Evolutionary conservation across 2,113 vertebrate genomes (phyloP), one percentile per base, ranked within the genome.

Genomic region (Saccopteryx leptura): DNA sequence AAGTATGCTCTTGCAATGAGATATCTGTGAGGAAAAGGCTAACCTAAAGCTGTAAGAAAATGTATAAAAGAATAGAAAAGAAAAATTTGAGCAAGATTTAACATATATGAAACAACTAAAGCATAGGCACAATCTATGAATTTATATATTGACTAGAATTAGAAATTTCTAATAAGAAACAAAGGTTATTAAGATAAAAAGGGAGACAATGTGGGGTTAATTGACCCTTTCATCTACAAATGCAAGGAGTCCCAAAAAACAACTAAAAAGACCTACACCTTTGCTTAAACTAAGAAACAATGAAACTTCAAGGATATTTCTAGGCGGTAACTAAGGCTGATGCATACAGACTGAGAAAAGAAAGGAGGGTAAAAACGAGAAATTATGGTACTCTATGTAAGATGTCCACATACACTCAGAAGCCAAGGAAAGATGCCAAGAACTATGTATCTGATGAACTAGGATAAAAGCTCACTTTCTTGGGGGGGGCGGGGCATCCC

Each of bases 31-130:
- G 72, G 50, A 91, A 79, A 50, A 90, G 4, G 26, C 74, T 89
- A 95, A 83, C 33, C 68, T 83, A 96, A 95, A 68, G 33, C 82
- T 48, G 85, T 46, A 69, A 74, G 52, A 93, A 96, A 61, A 93
- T 11, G 66, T 72, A 81, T 13, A 68, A 65, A 93, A 89, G 26
- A 95, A 96, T 86, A 85, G 84, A 88, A 97, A 81, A 28, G 52
- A 19, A 93, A 91, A 50, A 93, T 91, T 1, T 96, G 46, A 94
- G 46, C 31, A 91, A 93, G 84, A 90, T 90, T 97, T 96, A 88
- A 58, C 21, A 83, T 66, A 26, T 74, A 74, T n/a, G 19, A 18
- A 85, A 82, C 71, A 92, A 75, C 26, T 87, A 90, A 96, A 82
- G n/a, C 26, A 31, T 60, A 65, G 33, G 39, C 61, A 94, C 19